Conservation (phyloP, 2,888 invertebrate species). For the Pristionchus exspectatus region DNA sequence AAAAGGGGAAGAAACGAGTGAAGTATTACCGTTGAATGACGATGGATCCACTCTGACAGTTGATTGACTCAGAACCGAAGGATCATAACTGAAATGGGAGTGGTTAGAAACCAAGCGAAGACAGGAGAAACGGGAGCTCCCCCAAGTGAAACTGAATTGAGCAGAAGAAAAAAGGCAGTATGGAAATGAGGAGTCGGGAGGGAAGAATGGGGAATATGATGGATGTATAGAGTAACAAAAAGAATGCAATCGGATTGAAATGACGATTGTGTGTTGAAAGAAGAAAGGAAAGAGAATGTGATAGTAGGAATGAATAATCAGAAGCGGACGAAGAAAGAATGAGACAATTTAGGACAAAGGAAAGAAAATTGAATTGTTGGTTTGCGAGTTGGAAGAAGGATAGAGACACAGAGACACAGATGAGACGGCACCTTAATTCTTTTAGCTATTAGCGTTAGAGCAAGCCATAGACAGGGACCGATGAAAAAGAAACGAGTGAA, state of each 20-base stretch:
- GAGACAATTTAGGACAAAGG: slow-evolving; percentile 27
- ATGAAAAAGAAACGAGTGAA: not conserved
- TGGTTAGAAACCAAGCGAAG: not conserved
- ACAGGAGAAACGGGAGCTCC: not conserved
- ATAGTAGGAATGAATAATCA: not conserved
- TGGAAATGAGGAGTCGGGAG: slow-evolving; percentile 11
- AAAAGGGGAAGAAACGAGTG: not conserved
- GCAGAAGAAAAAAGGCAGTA: slow-evolving; percentile 24
- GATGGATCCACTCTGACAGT: slow-evolving; percentile 10
- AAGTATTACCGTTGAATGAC: not conserved
- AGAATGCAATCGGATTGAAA: not conserved
- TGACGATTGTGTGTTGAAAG: not conserved
- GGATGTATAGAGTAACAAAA: not conserved
- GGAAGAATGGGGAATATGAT: slow-evolving; percentile 21
- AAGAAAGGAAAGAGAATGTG: not conserved
- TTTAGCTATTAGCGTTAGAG: not conserved
- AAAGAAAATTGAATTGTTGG: slow-evolving; percentile 40
- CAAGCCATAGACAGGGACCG: not conserved
- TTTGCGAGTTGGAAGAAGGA: slow-evolving; percentile 26
- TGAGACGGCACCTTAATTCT: not conserved
- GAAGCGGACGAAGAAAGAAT: not conserved
- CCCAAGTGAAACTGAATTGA: not conserved
- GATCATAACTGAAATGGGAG: slow-evolving; percentile 49
- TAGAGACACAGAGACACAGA: too few relatives aligned
- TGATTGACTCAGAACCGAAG: slow-evolving; percentile 37